Conservation (phyloP, 2,888 invertebrate genomes). For the Polyommatus icarus region DNA sequence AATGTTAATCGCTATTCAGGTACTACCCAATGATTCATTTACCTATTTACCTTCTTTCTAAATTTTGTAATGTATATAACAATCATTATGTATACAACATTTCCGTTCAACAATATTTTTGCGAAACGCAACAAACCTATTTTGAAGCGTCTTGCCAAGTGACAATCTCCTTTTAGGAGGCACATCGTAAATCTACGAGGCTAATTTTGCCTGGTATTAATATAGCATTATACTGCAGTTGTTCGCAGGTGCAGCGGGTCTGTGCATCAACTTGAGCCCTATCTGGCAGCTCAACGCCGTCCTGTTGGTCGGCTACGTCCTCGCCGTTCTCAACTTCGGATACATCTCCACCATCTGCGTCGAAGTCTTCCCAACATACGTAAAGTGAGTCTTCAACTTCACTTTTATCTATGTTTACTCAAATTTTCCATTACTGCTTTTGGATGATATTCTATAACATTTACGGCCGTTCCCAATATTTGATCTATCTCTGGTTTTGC, state of each 20-base stretch:
- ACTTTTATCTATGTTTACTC: no score
- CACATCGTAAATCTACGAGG: no score
- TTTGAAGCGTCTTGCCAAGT: no score
- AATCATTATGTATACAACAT: no score
- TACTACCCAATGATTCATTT: conserved; percentile 37
- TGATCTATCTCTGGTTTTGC: no score
- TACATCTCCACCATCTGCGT: conserved; percentile 62
- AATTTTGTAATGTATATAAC: no score
- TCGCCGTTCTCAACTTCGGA: conserved; percentile 63
- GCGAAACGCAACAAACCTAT: no score
- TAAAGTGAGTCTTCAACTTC: conserved; percentile 58
- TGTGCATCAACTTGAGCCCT: conserved; percentile 53
- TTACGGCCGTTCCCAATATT: no score
- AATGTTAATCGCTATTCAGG: conserved; percentile 68
- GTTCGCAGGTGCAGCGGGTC: conserved; percentile 51
- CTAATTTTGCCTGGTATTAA: background rate
- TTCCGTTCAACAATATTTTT: no score
- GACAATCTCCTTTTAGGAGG: no score
- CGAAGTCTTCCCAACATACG: conserved; percentile 70
- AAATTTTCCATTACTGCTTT: background rate
- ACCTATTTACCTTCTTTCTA: no score
- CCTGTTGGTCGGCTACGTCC: conserved; percentile 55
- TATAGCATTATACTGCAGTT: conserved; percentile 49
- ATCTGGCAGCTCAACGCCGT: conserved; percentile 55
- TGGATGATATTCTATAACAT: background rate